Evolutionary conservation across 1,140 invertebrate species (phyloP).

Genomic region (Drosophila quadrilineata): DNA sequence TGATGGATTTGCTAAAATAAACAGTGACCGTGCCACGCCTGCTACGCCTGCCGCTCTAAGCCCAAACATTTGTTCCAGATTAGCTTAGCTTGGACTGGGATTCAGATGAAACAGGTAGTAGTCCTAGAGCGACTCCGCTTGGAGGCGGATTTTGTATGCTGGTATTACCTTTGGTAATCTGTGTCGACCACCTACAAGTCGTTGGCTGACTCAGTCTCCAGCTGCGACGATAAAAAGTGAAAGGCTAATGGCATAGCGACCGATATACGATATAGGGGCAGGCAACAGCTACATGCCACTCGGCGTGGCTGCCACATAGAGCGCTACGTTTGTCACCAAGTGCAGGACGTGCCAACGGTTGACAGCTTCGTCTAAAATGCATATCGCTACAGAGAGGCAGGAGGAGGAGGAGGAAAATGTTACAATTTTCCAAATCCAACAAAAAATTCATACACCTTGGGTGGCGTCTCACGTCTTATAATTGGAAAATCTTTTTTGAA

Average conservation of each 20-base stretch:
- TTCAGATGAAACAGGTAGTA: constrained; percentile 21
- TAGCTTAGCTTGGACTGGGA: constrained; percentile 40
- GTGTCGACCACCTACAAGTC: constrained; percentile 36
- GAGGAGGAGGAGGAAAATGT: neutral
- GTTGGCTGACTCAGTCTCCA: constrained; percentile 11
- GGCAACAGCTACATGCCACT: neutral
- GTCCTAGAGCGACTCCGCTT: neutral
- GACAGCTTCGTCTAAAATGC: constrained; percentile 42
- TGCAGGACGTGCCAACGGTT: constrained; percentile 44
- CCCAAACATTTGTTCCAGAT: constrained; percentile 44
- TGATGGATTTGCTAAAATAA: constrained; percentile 49
- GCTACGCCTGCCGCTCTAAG: constrained; percentile 17
- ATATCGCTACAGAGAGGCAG: constrained; percentile 17
- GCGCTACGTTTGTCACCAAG: constrained; percentile 28
- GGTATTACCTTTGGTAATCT: constrained; percentile 9
- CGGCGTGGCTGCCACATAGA: neutral
- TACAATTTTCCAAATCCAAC: constrained; percentile 19
- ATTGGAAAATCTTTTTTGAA: constrained; percentile 14
- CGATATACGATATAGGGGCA: constrained; percentile 1
- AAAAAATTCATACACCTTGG: constrained; percentile 44
- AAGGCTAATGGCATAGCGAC: constrained; percentile 36
- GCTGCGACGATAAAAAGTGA: constrained; percentile 51
- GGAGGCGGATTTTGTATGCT: constrained; percentile 1
- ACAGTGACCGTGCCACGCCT: constrained; percentile 37
- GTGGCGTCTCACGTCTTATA: constrained; percentile 34